Conservation (phyloP, 2,113 vertebrate species). For the Furnarius figulus region DNA sequence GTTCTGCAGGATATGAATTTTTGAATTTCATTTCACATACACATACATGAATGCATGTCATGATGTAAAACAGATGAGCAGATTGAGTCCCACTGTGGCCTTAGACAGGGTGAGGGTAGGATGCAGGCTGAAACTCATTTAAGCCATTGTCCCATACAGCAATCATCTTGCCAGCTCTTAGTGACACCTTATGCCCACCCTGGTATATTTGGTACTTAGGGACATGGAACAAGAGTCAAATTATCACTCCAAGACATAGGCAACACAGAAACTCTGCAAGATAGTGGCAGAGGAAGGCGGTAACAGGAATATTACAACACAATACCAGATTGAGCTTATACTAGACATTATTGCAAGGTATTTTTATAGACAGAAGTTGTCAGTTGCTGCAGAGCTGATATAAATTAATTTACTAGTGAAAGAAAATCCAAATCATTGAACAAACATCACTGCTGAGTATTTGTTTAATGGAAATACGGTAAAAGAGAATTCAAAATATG, state of each 20-base stretch:
- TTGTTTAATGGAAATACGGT: not conserved
- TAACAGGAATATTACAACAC: not conserved
- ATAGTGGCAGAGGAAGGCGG: fast-evolving
- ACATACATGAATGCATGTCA: not conserved
- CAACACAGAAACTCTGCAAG: not conserved
- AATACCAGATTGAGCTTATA: not conserved
- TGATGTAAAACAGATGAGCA: not conserved
- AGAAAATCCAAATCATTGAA: not conserved
- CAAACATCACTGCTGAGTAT: not conserved
- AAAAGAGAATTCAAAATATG: not conserved
- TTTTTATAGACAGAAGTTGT: not conserved
- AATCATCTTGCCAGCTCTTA: not conserved
- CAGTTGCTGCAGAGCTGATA: not conserved
- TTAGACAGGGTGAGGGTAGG: not conserved
- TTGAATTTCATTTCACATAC: not conserved
- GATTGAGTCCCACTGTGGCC: not conserved
- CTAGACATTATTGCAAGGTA: not conserved
- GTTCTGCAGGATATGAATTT: not conserved
- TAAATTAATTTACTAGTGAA: not conserved
- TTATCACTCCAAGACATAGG: not conserved
- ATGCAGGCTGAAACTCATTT: not conserved
- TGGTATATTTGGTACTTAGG: not conserved
- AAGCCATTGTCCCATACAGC: not conserved
- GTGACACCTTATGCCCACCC: not conserved
- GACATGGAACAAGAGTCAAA: not conserved